Evolutionary conservation across 1,140 invertebrate species (phyloP), one percentile per base, ranked within the genome.

Genomic region (Ctenoplectra terminalis): DNA sequence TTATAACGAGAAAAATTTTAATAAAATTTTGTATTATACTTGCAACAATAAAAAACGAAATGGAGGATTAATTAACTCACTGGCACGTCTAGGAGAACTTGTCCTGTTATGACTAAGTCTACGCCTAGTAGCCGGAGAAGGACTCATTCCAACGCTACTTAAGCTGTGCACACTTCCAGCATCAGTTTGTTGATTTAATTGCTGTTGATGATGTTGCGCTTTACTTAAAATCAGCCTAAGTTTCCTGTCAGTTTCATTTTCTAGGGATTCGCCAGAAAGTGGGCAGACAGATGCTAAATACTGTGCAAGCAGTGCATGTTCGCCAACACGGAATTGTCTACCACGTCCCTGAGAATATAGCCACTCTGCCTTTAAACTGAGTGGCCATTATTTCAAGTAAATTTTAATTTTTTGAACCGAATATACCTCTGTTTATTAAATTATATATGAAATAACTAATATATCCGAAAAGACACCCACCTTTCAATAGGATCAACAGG

Each of bases 351-450:
- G 98, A 84, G 97, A 98, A 92, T 98, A 98, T 61, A 99, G 93
- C 98, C 98, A 99, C 92, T 99, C 98, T n/a, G 97, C 98, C 94
- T 98, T 97, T 78, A 98, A 95, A 92, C 98, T 98, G 93, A 63
- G 94, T 74, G 81, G 64, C 63, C 31, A 84, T 70, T 50, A 48
- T 87, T 70, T 79, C 26, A 74, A 87, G 66, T 87, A 17, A 87
- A 79, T 87, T 60, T 69, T 43, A n/a, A 70, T 73, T 58, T 15
- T 83, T 37, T 15, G 13, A 75, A 81, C 43, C 15, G 40, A 9
- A 60, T 66, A 50, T 46, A 52, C 17, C 52, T 58, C 26, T 52
- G 50, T 50, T 71, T 34, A 60, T 15, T 67, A 72, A n/a, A 66
- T 74, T 26, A 78, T 20, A 48, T 37, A 60, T 37, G 26, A 78